Evolutionary conservation across 2,888 invertebrate species (phyloP), one percentile per base, ranked within the genome.

Genomic region (Pseudanteris insignis): DNA sequence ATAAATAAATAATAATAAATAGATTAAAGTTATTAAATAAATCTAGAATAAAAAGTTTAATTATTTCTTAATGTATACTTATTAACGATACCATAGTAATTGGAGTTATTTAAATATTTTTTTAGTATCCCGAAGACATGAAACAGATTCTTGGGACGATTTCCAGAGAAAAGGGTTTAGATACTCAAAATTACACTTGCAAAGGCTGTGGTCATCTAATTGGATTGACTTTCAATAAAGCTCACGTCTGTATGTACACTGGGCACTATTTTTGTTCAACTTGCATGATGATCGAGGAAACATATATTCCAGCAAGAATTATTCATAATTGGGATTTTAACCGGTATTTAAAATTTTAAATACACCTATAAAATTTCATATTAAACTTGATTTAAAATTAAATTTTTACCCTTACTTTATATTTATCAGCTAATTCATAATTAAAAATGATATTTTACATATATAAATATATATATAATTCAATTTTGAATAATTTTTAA

Each of bases 251-350:
- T 81, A 86, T 86, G 14, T 94, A 90, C 77, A 91, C 92, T 67
- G 95, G 93, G 2, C 86, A 88, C 67, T 96, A 96, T 80, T 97
- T 88, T 81, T 99, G 98, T 78, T 85, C 86, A 34, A 88, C 87
- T 58, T 99, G 98, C 75, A 96, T 96, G 87, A 88, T 90, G 54
- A 83, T 86, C 36, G 91, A 92, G 67, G 86, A 87, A 40, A 87
- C 88, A 65, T 84, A 89, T 50, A 92, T 96, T 68, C 96, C 97
- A 2, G 90, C 96, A 0, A 84, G 91, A 69, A 89, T 97, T 25
- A 86, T 96, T 48, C 91, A 92, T 76, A 96, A 96, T 77, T 97
- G 96, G 96, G 96, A 97, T 79, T 92, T 95, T 73, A 88, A 87
- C 69, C 84, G 85, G 65, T 92, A 50, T 33, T 40, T 28, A 15